Evolutionary conservation across 2,888 invertebrate genomes (phyloP).

Genomic region (Phoenoteleia sp.): DNA sequence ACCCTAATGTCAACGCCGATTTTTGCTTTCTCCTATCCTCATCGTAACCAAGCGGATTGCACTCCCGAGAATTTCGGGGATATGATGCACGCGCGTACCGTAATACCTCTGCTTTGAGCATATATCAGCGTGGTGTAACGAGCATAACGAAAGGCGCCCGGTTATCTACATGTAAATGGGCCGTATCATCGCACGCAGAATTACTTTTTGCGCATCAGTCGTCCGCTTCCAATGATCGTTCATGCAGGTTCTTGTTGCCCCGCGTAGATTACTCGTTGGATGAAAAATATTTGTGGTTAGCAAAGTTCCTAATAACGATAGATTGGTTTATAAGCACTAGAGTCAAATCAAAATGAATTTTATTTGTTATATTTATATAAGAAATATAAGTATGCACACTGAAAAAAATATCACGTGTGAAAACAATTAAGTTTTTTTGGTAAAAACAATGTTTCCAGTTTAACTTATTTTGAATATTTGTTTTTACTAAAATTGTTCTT

Average conservation of each 20-base stretch:
- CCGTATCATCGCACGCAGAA: slow-evolving; percentile 54
- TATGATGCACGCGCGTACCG: slow-evolving; percentile 43
- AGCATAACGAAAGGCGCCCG: slow-evolving; percentile 58
- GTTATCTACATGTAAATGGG: slow-evolving; percentile 57
- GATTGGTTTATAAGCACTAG: too few species aligned
- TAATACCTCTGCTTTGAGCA: slow-evolving; percentile 45
- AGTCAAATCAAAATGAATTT: too few species aligned
- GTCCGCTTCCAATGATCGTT: slow-evolving; percentile 18
- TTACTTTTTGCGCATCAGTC: slow-evolving; percentile 56
- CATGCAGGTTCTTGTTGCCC: not conserved
- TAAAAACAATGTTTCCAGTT: too few species aligned
- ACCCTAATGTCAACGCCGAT: slow-evolving; percentile 1
- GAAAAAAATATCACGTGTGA: too few species aligned
- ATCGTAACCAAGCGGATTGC: slow-evolving; percentile 8
- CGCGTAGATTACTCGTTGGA: slow-evolving; percentile 4
- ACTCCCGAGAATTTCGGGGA: slow-evolving; percentile 51
- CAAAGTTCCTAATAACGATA: too few species aligned
- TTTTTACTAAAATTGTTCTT: too few species aligned
- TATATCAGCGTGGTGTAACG: slow-evolving; percentile 54
- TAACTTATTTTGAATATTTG: too few species aligned
- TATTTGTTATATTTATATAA: too few species aligned
- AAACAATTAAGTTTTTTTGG: too few species aligned
- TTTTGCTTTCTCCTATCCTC: slow-evolving; percentile 1
- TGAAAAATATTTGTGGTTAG: too few species aligned
- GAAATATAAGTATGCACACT: too few species aligned